Conservation (phyloP, 2,113 vertebrate species). For the Catharus minimus region DNA sequence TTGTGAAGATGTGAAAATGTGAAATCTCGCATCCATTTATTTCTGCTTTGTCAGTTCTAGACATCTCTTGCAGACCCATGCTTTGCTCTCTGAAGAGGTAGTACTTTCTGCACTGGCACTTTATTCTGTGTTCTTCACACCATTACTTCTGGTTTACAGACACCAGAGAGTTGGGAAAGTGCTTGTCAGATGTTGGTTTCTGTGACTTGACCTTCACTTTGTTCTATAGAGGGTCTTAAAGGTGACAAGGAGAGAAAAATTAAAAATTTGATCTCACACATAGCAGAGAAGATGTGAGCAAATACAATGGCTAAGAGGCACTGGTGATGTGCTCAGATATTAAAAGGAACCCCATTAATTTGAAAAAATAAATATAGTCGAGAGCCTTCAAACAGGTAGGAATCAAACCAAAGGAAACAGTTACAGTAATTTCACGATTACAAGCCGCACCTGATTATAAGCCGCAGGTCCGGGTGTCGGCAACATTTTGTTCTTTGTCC, state of each 20-base stretch:
- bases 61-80: background rate
- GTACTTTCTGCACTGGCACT: background rate
- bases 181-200: background rate
- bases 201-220: constrained; percentile 13
- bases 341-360: background rate
- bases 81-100: background rate
- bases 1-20: background rate
- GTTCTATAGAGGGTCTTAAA: background rate
- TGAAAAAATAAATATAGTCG: background rate
- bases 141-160: constrained; percentile 3
- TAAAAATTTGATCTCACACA: background rate
- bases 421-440: background rate
- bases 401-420: background rate
- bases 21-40: background rate
- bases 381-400: background rate
- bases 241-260: background rate
- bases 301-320: background rate
- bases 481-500: too few relatives aligned
- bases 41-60: background rate
- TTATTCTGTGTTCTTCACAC: constrained; percentile 21
- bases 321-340: background rate
- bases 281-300: background rate
- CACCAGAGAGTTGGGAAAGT: background rate
- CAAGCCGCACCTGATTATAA: too few relatives aligned
- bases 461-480: too few relatives aligned